Base-by-base conservation (phyloP, 2,797 vertebrate species). In the Zalophus californianus region DNA sequence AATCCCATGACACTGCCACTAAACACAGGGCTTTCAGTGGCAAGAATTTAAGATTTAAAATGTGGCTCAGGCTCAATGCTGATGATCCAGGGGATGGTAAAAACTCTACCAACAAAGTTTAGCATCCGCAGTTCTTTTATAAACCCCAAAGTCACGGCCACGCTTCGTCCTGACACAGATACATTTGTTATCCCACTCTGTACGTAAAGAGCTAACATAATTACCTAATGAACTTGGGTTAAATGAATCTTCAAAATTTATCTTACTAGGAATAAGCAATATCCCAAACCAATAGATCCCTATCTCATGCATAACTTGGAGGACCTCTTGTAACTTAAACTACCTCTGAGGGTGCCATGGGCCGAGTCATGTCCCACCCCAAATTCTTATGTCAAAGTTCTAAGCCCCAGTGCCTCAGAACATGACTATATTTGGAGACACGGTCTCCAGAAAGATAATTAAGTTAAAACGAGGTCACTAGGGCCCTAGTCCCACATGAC, bases 21-120 rank as follows among this genome's bases (percentile, higher is more conserved):
- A 83, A 97, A 96, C 78, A 89, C 5, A 75, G 85, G 83, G 95
- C 72, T 96, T 79, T 60, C 77, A 27, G 80, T 1, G 72, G 62
- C 44, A 72, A 58, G 78, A 83, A 62, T 27, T 68, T 35, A 72
- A 94, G 82, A 92, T 68, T 85, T 70, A 73, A 35, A 35, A 0
- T 56, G 64, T 62, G 92, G 58, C 82, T 85, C 60, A 41, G 54
- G 87, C 35, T 80, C 52, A 52, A 1, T 1, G 52, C 44, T 18
- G 56, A n/a, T 41, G 54, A 85, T 8, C 82, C 35, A 73, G 8
- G 27, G 62, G 44, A 79, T 29, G 85, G 54, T 2, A 64, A 56
- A 91, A 73, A 58, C 21, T 54, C 91, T 64, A 12, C 10, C 38
- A 58, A 58, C 1, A 15, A n/a, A 84, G 73, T 72, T 75, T 41